Evolutionary conservation across 2,888 invertebrate species (phyloP).

Genomic region (Callyntrura sp.): DNA sequence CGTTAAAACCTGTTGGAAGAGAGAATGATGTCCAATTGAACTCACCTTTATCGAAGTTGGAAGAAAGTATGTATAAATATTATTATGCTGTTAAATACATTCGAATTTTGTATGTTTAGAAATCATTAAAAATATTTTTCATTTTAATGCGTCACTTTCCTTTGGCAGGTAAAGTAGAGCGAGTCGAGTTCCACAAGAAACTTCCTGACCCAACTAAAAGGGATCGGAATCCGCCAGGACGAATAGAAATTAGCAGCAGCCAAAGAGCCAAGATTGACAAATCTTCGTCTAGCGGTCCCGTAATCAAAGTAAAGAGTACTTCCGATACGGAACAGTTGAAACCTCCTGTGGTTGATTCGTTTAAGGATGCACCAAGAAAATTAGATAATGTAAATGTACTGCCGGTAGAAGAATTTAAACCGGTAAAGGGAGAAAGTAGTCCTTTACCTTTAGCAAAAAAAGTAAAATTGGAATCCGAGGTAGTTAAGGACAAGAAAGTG

Average conservation of each 20-base stretch:
- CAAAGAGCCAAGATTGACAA: background rate
- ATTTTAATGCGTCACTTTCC: too few relatives aligned
- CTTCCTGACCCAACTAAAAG: slow-evolving; percentile 8
- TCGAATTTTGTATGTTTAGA: too few relatives aligned
- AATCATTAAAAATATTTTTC: too few relatives aligned
- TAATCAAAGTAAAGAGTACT: background rate
- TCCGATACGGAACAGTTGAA: background rate
- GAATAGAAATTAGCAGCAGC: background rate
- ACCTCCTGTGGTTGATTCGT: background rate
- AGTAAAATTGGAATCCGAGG: background rate
- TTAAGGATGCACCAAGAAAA: background rate
- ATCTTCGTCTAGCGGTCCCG: background rate
- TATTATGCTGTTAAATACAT: too few relatives aligned
- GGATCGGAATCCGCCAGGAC: background rate
- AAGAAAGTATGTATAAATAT: slow-evolving; percentile 14
- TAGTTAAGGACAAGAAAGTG: slow-evolving; percentile 26
- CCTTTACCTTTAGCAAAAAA: background rate
- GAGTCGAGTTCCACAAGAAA: slow-evolving; percentile 61
- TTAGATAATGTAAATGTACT: background rate
- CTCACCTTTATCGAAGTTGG: slow-evolving; percentile 38
- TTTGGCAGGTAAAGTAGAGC: slow-evolving; percentile 25
- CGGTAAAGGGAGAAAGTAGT: background rate
- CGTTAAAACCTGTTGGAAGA: slow-evolving; percentile 3
- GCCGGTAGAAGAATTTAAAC: background rate
- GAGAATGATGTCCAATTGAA: slow-evolving; percentile 46